Evolutionary conservation across 2,797 vertebrate genomes (phyloP).

Genomic region (Pseudopleuronectes americanus): DNA sequence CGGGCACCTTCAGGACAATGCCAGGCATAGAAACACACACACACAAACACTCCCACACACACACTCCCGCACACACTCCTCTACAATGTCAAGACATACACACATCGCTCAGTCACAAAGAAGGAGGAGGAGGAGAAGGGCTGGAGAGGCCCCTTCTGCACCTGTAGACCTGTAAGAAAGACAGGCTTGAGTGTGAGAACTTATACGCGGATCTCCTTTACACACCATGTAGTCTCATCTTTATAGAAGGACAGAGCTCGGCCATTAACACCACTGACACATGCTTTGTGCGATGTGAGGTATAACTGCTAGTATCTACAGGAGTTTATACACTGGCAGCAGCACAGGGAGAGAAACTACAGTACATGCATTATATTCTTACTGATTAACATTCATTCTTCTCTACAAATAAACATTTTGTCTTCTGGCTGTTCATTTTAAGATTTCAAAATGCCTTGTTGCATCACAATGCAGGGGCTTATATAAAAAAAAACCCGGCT

Average conservation of each 20-base stretch:
- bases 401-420: too few relatives aligned
- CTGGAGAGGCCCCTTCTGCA: constrained; percentile 61
- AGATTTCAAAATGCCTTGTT: too few relatives aligned
- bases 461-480: too few relatives aligned
- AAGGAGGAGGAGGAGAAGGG: constrained; percentile 47
- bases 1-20: constrained; percentile 56
- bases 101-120: constrained; percentile 49
- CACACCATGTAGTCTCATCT: constrained; percentile 34
- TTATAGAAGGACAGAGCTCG: constrained; percentile 16
- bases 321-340: neutral
- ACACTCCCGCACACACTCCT: constrained; percentile 37
- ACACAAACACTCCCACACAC: constrained; percentile 24
- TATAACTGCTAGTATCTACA: constrained; percentile 17
- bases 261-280: constrained; percentile 29
- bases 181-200: constrained; percentile 61
- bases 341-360: too few relatives aligned
- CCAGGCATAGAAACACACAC: constrained; percentile 25
- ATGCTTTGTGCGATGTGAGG: constrained; percentile 17
- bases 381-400: too few relatives aligned
- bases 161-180: constrained; percentile 68
- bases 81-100: constrained; percentile 67
- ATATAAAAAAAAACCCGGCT: too few relatives aligned
- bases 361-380: too few relatives aligned
- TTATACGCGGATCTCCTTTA: constrained; percentile 38
- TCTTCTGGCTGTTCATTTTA: too few relatives aligned